Evolutionary conservation across 2,797 vertebrate genomes (phyloP).

Genomic region (Chrysocyon brachyurus): DNA sequence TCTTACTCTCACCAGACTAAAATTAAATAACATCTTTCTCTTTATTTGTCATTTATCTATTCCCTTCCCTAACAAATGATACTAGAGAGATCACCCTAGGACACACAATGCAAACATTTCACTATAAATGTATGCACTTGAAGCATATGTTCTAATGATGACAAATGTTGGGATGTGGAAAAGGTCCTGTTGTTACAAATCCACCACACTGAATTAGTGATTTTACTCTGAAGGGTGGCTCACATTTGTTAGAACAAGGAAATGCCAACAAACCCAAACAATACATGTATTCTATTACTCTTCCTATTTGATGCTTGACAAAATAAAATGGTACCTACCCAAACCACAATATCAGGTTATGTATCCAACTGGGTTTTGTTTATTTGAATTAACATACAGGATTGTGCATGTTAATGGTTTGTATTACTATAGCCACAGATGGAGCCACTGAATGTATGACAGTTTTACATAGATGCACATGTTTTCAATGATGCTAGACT

Average conservation of each 20-base stretch:
- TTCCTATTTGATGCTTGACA: slow-evolving; percentile 70
- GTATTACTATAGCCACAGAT: slow-evolving; percentile 83
- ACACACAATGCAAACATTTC: neutral
- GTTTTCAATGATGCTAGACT: slow-evolving; percentile 87
- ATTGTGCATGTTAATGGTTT: slow-evolving; percentile 77
- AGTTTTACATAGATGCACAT: slow-evolving; percentile 85
- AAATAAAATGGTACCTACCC: slow-evolving; percentile 78
- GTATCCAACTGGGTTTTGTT: slow-evolving; percentile 76
- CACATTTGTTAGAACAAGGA: slow-evolving; percentile 26
- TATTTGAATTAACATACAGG: slow-evolving; percentile 74
- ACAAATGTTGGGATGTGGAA: neutral
- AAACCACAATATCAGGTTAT: slow-evolving; percentile 82
- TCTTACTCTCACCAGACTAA: neutral
- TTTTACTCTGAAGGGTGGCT: slow-evolving; percentile 54
- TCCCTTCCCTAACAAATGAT: neutral
- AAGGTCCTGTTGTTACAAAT: neutral
- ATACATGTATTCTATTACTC: slow-evolving; percentile 52
- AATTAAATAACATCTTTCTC: neutral
- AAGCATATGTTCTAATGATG: neutral
- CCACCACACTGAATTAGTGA: neutral
- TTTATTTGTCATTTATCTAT: neutral
- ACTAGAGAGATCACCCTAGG: neutral
- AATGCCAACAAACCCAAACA: slow-evolving; percentile 73
- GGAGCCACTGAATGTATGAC: slow-evolving; percentile 81
- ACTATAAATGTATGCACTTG: neutral